A percentile compares a stretch with the other conserved stretches of the same genome.
These are phyloP conservation scores for Falcaria lacertinaria DNA, from an alignment of 2,888 invertebrate species.

Conservation along the genomic window DNA sequence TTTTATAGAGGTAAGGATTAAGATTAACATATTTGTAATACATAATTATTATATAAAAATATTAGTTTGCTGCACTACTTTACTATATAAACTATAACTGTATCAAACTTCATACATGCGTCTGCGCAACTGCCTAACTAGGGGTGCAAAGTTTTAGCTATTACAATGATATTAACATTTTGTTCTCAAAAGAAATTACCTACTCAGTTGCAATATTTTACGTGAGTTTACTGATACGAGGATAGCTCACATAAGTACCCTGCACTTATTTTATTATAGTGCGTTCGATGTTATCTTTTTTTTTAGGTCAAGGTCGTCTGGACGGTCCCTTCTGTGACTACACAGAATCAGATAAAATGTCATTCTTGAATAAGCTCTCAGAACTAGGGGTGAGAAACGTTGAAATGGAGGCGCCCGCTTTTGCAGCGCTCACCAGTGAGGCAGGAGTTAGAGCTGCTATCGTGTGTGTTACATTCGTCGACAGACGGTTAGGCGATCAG, in stretches of 20 bases:
- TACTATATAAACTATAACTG: no score
- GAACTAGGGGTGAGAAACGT: slow-evolving; percentile 84
- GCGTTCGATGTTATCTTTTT: neutral
- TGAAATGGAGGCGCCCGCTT: slow-evolving; percentile 89
- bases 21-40: no score
- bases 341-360: slow-evolving; percentile 81
- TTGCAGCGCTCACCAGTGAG: slow-evolving; percentile 83
- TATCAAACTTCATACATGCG: no score
- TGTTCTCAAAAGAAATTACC: no score
- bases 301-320: slow-evolving; percentile 85
- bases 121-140: no score
- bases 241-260: neutral
- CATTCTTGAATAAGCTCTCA: slow-evolving; percentile 75
- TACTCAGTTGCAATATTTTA: no score
- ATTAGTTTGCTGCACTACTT: no score
- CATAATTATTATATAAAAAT: no score
- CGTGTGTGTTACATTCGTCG: slow-evolving; percentile 85
- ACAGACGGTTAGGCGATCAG: slow-evolving; percentile 86
- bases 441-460: slow-evolving; percentile 83
- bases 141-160: no score
- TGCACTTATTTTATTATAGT: neutral
- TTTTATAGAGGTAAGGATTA: slow-evolving; percentile 85
- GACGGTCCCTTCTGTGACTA: slow-evolving; percentile 89
- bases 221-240: no score
- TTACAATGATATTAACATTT: no score